Evolutionary conservation across 2,888 invertebrate genomes (phyloP).

Genomic region (Chalcosyrphus nemorum): DNA sequence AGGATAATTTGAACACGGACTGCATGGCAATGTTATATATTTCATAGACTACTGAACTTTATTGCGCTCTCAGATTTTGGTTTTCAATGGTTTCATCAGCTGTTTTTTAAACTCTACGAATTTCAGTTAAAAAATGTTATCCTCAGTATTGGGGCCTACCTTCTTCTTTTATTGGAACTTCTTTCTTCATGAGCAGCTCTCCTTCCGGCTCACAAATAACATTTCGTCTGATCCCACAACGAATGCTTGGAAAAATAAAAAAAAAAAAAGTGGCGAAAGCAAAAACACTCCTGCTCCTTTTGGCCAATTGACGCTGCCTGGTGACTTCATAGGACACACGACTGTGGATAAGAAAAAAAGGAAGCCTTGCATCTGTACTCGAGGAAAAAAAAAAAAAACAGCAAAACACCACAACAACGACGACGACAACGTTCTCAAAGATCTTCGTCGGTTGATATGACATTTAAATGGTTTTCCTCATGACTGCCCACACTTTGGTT

Average conservation of each 20-base stretch:
- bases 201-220: too few species aligned
- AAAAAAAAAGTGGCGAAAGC: neutral
- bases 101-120: too few species aligned
- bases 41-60: too few species aligned
- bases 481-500: conserved; percentile 65
- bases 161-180: too few species aligned
- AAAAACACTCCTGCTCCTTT: conserved; percentile 18
- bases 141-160: too few species aligned
- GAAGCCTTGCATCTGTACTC: neutral
- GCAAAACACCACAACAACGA: neutral
- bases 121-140: too few species aligned
- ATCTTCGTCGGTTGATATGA: conserved; percentile 66
- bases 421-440: conserved; percentile 32
- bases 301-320: conserved; percentile 15
- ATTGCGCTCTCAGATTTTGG: too few species aligned
- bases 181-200: too few species aligned
- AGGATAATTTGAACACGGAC: too few species aligned
- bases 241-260: neutral
- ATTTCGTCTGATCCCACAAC: too few species aligned
- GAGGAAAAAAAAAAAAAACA: neutral
- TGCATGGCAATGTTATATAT: too few species aligned
- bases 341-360: neutral
- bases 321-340: conserved; percentile 37
- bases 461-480: conserved; percentile 70
- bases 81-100: too few species aligned